Base-by-base conservation (phyloP, 2,113 vertebrate species). In the Neomonachus schauinslandi region DNA sequence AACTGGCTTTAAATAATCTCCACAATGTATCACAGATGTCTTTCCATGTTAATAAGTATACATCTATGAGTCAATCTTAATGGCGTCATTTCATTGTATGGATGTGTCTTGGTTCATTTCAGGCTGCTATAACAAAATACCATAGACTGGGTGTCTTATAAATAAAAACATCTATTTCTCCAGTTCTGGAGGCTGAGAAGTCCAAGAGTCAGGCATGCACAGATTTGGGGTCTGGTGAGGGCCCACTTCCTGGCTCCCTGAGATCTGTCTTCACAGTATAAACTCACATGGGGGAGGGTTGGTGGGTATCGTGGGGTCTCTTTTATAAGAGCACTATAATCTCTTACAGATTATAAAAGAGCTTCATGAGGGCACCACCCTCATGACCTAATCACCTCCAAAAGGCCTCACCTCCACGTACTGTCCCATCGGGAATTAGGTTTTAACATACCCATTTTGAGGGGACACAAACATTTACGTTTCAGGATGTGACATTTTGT, bases 401-500 rank as follows among this genome's bases (percentile, higher is more conserved):
- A 80, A 80, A 71, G 39, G 51, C 33, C 82, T 91, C 63, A 59
- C 42, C 7, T 81, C 36, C 65, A 42, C 65, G 21, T n/a, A 57
- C 28, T 31, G 22, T 82, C 90, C 72, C 76, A 31, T 46, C 3
- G 1, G 79, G 31, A 61, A 89, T 83, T 42, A 51, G 21, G 63
- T 42, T 63, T 89, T 28, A 42, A 18, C 42, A 42, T 63, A 14
- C 2, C 14, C 19, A 33, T 88, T 96, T 92, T 49, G 65, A 74
- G 57, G 46, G 8, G 55, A 36, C 72, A 53, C 79, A 65, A 42
- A 36, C 76, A 65, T 55, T 82, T 55, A 72, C 36, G 19, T 36
- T 82, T 65, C 13, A 74, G 61, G 33, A 85, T 42, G 55, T 82
- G 83, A 65, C 81, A 86, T 96, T 96, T 96, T 79, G n/a, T 86